Percentiles rank a stretch among this genome's conserved stretches.
Evolutionary conservation across 2,888 invertebrate species (phyloP).

Genomic region (Chouioia cunea): DNA sequence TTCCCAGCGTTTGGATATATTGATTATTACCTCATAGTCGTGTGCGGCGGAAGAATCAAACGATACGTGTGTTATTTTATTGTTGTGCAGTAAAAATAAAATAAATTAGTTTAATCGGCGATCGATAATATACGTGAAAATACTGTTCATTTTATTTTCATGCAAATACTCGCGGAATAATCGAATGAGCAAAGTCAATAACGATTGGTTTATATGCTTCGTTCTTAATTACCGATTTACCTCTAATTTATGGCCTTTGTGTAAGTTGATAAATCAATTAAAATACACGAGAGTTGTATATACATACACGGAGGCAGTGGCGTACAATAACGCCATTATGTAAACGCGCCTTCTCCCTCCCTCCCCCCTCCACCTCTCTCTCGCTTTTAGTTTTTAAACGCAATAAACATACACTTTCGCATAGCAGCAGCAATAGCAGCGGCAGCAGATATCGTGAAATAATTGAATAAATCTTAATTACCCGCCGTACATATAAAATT

Average conservation of each 20-base stretch:
- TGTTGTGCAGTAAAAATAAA: too few species aligned
- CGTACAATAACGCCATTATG: slow-evolving; percentile 37
- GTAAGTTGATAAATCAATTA: slow-evolving; percentile 45
- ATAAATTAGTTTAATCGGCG: too few species aligned
- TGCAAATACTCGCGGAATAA: slow-evolving; percentile 18
- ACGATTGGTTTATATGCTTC: slow-evolving; percentile 12
- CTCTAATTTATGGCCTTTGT: slow-evolving; percentile 43
- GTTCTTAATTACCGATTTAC: slow-evolving; percentile 41
- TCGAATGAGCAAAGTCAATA: slow-evolving; percentile 16
- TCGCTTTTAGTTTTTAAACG: slow-evolving; percentile 8
- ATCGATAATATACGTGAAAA: background rate
- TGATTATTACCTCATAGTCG: too few species aligned
- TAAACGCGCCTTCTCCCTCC: background rate
- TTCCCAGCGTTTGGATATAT: too few species aligned
- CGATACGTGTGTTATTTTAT: too few species aligned
- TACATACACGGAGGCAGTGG: background rate
- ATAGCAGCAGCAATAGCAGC: background rate
- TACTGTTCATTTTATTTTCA: background rate
- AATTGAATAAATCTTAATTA: slow-evolving; percentile 38
- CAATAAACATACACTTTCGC: slow-evolving; percentile 18
- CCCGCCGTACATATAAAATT: slow-evolving; percentile 28
- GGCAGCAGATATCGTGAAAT: slow-evolving; percentile 10
- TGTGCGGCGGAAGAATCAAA: too few species aligned
- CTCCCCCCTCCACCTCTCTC: too few species aligned
- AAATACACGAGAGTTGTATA: slow-evolving; percentile 20